Conservation (phyloP, 2,888 invertebrate species). For the Dugesia japonica region DNA sequence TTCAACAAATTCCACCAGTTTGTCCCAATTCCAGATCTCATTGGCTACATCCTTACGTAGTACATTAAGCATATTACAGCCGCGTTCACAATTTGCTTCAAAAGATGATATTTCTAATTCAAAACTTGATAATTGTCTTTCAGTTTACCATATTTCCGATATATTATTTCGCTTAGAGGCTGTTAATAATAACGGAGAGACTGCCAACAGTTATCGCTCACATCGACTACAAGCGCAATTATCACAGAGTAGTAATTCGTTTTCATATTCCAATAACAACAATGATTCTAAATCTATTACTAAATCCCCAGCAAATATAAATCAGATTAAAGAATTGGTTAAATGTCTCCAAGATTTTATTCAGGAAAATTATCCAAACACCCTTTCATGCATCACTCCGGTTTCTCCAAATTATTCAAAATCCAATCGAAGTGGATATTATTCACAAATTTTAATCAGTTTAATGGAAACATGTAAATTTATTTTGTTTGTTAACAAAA, state of each 20-base stretch:
- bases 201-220: conserved; percentile 11
- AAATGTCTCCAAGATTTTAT: conserved; percentile 5
- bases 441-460: not conserved
- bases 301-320: not conserved
- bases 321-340: conserved; percentile 9
- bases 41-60: not conserved
- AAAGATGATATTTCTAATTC: not conserved
- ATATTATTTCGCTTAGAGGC: not conserved
- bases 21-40: not conserved
- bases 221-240: not conserved
- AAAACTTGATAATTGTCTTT: conserved; percentile 8
- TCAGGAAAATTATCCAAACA: not conserved
- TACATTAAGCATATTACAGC: not conserved
- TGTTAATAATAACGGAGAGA: conserved; percentile 2
- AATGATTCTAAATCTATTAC: not conserved
- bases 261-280: not conserved
- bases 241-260: not conserved
- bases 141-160: conserved; percentile 9
- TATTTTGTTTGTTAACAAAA: no score
- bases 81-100: not conserved
- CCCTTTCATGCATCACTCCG: not conserved
- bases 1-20: not conserved
- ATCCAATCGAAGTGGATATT: not conserved
- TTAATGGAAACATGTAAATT: not conserved
- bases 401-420: conserved; percentile 2